phyloP scores from a whole-genome alignment of 2,797 vertebrate genomes.

The Lepus townsendii region DNA sequence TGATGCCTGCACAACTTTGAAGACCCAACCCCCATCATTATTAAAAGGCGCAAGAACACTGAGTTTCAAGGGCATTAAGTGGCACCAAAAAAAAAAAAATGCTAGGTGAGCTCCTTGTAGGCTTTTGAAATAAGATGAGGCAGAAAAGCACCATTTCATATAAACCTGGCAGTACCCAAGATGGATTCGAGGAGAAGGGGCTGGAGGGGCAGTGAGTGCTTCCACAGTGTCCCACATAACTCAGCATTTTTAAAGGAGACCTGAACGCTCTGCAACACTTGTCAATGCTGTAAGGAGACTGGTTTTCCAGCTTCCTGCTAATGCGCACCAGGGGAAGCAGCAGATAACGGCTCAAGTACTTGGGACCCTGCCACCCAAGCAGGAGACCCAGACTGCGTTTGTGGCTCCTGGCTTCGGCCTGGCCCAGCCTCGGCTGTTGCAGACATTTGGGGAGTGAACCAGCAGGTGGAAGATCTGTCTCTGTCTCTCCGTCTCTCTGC shows the following conservation, averaged over 20 bases:
- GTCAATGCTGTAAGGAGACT: neutral
- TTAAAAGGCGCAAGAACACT: no score
- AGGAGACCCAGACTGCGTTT: no score
- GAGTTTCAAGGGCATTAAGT: constrained; percentile 43
- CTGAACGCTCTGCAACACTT: neutral
- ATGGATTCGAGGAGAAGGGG: neutral
- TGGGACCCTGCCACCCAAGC: no score
- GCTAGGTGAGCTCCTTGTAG: neutral
- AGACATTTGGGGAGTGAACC: no score
- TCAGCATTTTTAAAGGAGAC: neutral
- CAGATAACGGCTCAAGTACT: no score
- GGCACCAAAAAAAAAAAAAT: neutral
- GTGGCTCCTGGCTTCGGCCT: no score
- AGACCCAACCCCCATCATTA: neutral
- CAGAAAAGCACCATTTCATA: neutral
- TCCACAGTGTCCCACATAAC: neutral
- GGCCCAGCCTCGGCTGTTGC: no score
- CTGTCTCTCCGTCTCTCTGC: no score
- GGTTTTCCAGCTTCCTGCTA: no score
- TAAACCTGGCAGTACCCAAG: neutral
- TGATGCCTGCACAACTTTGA: neutral
- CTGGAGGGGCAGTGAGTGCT: neutral
- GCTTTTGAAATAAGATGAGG: neutral
- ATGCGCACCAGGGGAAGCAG: no score
- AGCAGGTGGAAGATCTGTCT: no score